A percentile compares a stretch with the other conserved stretches of the same genome.
phyloP scores from a whole-genome alignment of 2,888 invertebrate genomes.

The Caenorhabditis zanzibari region DNA sequence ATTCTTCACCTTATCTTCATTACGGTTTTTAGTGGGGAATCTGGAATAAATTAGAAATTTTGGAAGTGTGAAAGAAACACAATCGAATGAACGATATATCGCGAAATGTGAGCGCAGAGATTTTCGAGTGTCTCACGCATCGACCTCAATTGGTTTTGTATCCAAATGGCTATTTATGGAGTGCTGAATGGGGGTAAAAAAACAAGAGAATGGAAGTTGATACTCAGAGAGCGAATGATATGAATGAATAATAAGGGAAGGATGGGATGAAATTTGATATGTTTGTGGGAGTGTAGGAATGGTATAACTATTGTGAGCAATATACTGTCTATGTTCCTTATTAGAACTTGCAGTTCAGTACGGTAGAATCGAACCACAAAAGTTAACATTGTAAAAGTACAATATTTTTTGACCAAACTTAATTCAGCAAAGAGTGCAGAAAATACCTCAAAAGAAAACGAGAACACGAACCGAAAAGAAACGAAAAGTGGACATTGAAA shows the following conservation, averaged over 20 bases:
- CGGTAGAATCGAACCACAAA: too few species aligned
- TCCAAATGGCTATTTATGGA: conserved; percentile 33
- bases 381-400: too few species aligned
- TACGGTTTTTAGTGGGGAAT: not conserved
- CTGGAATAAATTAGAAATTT: not conserved
- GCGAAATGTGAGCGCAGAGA: conserved; percentile 21
- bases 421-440: not conserved
- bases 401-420: not conserved
- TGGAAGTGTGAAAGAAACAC: conserved; percentile 5
- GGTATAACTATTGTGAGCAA: too few species aligned
- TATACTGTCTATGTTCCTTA: too few species aligned
- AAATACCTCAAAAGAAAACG: conserved; percentile 28
- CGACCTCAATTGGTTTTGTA: conserved; percentile 54
- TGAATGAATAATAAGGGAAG: conserved; percentile 21
- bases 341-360: too few species aligned
- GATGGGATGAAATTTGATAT: conserved; percentile 21
- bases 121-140: conserved; percentile 64
- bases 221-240: not conserved
- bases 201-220: not conserved
- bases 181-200: conserved; percentile 28
- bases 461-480: conserved; percentile 27
- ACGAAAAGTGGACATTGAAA: conserved; percentile 58
- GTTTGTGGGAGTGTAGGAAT: not conserved
- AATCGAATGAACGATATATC: conserved; percentile 20
- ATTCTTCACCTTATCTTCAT: conserved; percentile 20